phyloP scores from a whole-genome alignment of 2,888 invertebrate species.

The Leucoma salicis region DNA sequence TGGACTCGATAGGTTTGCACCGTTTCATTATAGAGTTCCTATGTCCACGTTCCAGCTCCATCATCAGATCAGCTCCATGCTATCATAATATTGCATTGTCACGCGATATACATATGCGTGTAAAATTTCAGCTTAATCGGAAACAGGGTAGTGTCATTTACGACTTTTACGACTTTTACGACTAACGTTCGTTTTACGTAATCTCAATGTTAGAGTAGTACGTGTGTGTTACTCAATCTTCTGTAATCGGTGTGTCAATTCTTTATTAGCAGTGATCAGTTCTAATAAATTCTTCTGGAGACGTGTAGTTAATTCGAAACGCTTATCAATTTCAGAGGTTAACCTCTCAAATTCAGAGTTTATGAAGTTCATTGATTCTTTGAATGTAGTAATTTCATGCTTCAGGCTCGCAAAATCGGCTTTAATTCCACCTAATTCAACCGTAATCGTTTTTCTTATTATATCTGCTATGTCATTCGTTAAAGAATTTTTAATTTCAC shows the following conservation, averaged over 20 bases:
- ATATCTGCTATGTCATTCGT: background rate
- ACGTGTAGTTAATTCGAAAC: background rate
- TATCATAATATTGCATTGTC: too few species aligned
- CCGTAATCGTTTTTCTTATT: background rate
- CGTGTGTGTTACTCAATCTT: slow-evolving; percentile 1
- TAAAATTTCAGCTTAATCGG: too few species aligned
- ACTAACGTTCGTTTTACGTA: too few species aligned
- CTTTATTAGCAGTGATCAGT: background rate
- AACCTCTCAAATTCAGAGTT: background rate
- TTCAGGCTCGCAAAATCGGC: background rate
- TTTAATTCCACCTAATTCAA: background rate
- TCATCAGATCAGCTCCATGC: too few species aligned
- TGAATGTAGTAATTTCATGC: background rate
- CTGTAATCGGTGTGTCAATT: background rate
- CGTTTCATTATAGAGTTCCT: too few species aligned
- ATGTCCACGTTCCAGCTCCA: too few species aligned
- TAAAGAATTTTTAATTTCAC: background rate
- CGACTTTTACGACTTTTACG: too few species aligned
- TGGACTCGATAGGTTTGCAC: too few species aligned
- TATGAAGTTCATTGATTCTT: background rate
- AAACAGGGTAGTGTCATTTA: too few species aligned
- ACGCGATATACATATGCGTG: too few species aligned
- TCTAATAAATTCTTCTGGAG: background rate
- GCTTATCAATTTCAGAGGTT: background rate
- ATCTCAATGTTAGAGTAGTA: background rate